Evolutionary conservation across 2,113 vertebrate genomes (phyloP).

Genomic region (Siniperca chuatsi): DNA sequence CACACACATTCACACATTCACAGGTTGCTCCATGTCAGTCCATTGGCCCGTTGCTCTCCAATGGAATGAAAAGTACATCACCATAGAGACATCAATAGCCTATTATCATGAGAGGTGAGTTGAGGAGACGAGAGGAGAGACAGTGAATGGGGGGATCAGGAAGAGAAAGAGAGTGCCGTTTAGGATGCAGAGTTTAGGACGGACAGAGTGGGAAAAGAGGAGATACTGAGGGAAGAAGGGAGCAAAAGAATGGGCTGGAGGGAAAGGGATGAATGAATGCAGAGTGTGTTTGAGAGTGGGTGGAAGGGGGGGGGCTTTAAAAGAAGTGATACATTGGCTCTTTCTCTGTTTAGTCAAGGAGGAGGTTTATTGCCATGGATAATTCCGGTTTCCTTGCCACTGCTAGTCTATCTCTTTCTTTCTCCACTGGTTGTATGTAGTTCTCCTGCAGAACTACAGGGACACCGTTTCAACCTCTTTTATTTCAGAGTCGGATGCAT

Average conservation of each 20-base stretch:
- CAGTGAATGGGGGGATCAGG: slow-evolving; percentile 3
- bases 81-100: slow-evolving; percentile 78
- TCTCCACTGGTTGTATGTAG: background rate
- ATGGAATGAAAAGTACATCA: slow-evolving; percentile 61
- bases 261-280: slow-evolving; percentile 37
- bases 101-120: slow-evolving; percentile 68
- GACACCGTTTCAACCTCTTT: background rate
- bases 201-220: slow-evolving; percentile 23
- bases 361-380: slow-evolving; percentile 26
- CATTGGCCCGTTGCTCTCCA: slow-evolving; percentile 49
- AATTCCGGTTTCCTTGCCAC: slow-evolving; percentile 16
- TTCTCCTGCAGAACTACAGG: background rate
- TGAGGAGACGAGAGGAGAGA: slow-evolving; percentile 43
- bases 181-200: slow-evolving; percentile 13
- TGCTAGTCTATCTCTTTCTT: background rate
- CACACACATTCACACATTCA: slow-evolving; percentile 1
- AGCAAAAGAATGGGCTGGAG: slow-evolving; percentile 21
- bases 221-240: slow-evolving; percentile 28
- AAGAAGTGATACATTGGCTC: slow-evolving; percentile 52
- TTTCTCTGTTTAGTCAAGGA: slow-evolving; percentile 46
- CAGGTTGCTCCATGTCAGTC: slow-evolving; percentile 37
- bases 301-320: slow-evolving; percentile 16
- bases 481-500: no score
- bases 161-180: background rate
- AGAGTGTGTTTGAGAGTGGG: slow-evolving; percentile 37